Evolutionary conservation across 2,113 vertebrate species (phyloP).

Genomic region (Menura novaehollandiae): DNA sequence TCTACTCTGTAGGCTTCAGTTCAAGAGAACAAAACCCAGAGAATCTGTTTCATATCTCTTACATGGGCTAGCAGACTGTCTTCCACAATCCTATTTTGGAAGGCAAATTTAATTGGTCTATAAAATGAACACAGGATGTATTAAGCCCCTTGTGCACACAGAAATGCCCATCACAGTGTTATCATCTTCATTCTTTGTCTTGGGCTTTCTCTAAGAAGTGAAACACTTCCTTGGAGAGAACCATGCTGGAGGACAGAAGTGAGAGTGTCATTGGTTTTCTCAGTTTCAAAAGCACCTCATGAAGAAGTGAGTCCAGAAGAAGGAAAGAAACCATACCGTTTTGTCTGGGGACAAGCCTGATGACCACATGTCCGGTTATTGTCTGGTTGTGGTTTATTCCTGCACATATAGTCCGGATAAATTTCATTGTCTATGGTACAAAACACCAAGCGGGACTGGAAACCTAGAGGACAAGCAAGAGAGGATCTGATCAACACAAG

Average conservation of each 20-base stretch:
- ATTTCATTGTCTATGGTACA: slow-evolving; percentile 88
- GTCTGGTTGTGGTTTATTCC: slow-evolving; percentile 74
- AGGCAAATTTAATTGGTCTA: not conserved
- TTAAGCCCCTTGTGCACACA: not conserved
- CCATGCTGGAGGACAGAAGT: not conserved
- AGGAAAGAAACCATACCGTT: slow-evolving; percentile 72
- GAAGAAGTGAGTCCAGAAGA: not conserved
- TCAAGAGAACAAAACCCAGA: not conserved
- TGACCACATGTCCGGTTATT: slow-evolving; percentile 83
- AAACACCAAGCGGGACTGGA: slow-evolving; percentile 88
- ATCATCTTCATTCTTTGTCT: not conserved
- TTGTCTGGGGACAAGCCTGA: slow-evolving; percentile 84
- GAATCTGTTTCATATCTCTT: not conserved
- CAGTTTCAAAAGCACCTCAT: not conserved
- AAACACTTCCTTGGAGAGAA: not conserved
- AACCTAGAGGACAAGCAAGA: slow-evolving; percentile 71
- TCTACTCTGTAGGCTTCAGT: not conserved
- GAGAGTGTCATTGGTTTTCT: not conserved
- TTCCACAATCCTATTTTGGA: not conserved
- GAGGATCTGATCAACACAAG: not conserved
- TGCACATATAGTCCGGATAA: slow-evolving; percentile 86
- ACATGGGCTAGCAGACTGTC: not conserved
- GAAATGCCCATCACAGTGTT: not conserved
- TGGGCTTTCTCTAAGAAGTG: not conserved
- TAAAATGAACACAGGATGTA: not conserved